Percentiles rank a stretch among this genome's conserved stretches.
These are phyloP conservation scores for Cydia fagiglandana DNA, from an alignment of 1,140 invertebrate genomes.

Conservation along the genomic window DNA sequence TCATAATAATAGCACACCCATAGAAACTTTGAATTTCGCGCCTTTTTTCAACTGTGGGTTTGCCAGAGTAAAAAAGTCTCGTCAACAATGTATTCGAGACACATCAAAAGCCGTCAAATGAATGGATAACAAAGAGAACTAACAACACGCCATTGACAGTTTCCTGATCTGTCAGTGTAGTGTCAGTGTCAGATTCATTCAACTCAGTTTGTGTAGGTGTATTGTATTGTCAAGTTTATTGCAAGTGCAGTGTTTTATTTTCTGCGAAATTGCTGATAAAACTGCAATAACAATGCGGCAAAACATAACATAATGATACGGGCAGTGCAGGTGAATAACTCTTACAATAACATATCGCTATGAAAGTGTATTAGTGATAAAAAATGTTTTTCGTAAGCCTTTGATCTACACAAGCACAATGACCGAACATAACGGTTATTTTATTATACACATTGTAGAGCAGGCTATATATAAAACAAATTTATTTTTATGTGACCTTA, in stretches of 20 bases:
- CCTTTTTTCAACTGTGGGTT: too few species aligned
- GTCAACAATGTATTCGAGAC: not conserved
- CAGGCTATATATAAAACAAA: conserved; percentile 18
- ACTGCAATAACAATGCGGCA: not conserved
- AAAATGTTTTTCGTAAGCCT: not conserved
- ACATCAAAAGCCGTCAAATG: not conserved
- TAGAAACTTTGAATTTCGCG: too few species aligned
- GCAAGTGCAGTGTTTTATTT: conserved; percentile 11
- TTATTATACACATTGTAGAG: conserved; percentile 17
- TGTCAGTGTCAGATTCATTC: not conserved
- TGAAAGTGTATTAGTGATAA: not conserved
- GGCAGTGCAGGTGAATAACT: conserved; percentile 3
- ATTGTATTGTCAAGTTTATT: not conserved
- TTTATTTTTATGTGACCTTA: conserved; percentile 27
- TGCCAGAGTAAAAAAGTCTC: not conserved
- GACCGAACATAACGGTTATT: conserved; percentile 29
- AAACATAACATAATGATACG: conserved; percentile 15
- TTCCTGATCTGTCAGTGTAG: not conserved
- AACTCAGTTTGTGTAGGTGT: not conserved
- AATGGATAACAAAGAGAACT: not conserved
- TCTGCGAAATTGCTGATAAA: conserved; percentile 28
- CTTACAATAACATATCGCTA: not conserved
- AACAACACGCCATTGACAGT: not conserved
- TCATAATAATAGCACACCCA: too few species aligned
- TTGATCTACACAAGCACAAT: conserved; percentile 1